Evolutionary conservation across 2,888 invertebrate genomes (phyloP), one percentile per base, ranked within the genome.

Genomic region (Nomada goodeniana): DNA sequence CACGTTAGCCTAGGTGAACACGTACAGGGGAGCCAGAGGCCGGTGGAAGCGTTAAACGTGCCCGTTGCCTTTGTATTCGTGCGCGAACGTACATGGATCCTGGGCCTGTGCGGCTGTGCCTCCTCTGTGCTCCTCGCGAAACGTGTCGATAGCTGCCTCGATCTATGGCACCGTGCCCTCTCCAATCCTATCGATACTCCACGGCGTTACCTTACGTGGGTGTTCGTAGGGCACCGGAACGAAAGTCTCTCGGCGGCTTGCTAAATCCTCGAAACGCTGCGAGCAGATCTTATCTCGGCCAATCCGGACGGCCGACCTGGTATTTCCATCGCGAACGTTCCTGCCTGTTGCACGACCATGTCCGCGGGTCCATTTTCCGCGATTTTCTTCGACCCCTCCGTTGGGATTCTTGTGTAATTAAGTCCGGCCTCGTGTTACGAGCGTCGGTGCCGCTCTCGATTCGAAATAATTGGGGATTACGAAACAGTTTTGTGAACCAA

Each of bases 211-310:
- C 80, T 89, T 82, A 89, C 84, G 88, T 88, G 88, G 85, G 87
- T 82, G 88, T 89, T 83, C 85, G 74, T 82, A 83, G 86, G 83
- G 86, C 87, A 89, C 88, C 90, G 91, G 89, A 91, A 91, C 90
- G 90, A 90, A 90, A 90, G 90, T 91, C 88, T 71, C 50, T 74
- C 88, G 84, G 77, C 80, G 71, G 86, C 88, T 88, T 80, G 86
- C 89, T 88, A 90, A 89, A 91, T 90, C 91, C 89, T 90, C 90
- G 89, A 91, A 91, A 90, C 87, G 88, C 88, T 77, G 23, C 87
- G 84, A 86, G 75, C 13, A 81, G 86, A 88, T 89, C 81, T 83
- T 85, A 88, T 88, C 86, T 86, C 83, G 60, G 50, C 76, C 86
- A 63, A 86, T 85, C 78, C 72, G 65, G 36, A 64, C 80, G n/a